Conservation (phyloP, 2,888 invertebrate genomes). For the Hemistola chrysoprasaria region DNA sequence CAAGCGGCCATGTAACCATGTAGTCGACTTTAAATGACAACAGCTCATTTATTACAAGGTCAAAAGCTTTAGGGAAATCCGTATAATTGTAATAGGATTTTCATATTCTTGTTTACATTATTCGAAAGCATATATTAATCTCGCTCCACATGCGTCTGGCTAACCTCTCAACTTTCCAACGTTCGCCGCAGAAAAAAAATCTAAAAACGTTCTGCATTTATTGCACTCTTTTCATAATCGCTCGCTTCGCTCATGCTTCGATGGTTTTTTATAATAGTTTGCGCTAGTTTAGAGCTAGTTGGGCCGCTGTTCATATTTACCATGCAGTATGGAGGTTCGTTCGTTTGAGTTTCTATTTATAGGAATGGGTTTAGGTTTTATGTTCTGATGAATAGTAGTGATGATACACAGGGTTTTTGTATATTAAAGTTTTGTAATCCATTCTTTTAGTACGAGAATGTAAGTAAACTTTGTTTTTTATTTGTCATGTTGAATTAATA, state of each 20-base stretch:
- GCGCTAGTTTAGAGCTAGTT: slow-evolving; percentile 20
- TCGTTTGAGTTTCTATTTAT: slow-evolving; percentile 7
- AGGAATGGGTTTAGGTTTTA: neutral
- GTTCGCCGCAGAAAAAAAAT: slow-evolving; percentile 27
- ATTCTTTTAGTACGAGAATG: too few relatives aligned
- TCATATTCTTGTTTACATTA: neutral
- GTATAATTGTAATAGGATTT: too few relatives aligned
- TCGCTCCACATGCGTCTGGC: slow-evolving; percentile 13
- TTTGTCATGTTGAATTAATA: too few relatives aligned
- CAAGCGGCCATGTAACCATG: too few relatives aligned
- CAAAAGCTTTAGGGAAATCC: too few relatives aligned
- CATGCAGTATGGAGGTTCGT: slow-evolving; percentile 1
- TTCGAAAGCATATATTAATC: neutral
- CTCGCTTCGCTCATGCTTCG: slow-evolving; percentile 30
- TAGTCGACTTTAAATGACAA: too few relatives aligned
- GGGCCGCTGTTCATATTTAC: slow-evolving; percentile 14
- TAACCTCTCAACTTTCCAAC: slow-evolving; percentile 26
- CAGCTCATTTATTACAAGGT: too few relatives aligned
- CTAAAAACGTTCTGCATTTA: slow-evolving; percentile 34
- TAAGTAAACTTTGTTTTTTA: too few relatives aligned
- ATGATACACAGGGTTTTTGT: too few relatives aligned
- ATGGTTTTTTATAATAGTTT: slow-evolving; percentile 29
- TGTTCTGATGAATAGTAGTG: too few relatives aligned
- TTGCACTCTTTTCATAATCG: slow-evolving; percentile 47
- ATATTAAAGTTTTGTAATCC: too few relatives aligned